Evolutionary conservation across 1,140 invertebrate species (phyloP), one percentile per base, ranked within the genome.

Genomic region (Nasonia giraulti): DNA sequence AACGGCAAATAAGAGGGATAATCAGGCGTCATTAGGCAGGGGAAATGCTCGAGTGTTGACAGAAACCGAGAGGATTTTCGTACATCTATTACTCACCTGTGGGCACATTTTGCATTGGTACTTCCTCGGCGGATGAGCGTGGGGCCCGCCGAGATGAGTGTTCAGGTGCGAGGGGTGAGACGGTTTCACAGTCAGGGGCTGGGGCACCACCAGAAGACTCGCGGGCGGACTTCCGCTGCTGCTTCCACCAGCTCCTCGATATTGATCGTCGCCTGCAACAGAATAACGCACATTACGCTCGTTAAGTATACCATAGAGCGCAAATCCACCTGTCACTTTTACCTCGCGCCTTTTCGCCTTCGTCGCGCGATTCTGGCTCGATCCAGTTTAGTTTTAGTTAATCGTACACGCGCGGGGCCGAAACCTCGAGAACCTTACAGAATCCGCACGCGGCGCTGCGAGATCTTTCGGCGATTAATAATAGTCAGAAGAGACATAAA

Each of bases 41-140:
- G 73, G 44, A 44, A 75, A 75, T 75, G 37, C 37, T 75, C 14
- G 37, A 75, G 73, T 75, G 73, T 75, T 75, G 55, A 75, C 8
- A 50, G 14, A 50, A 76, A 76, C 12, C 33, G n/a, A 83, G 62
- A 76, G 71, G 55, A 75, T 74, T 55, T 47, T 17, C 44, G 27
- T 55, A 27, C 27, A 76, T 47, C 44, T n/a, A 79, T 7, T 31
- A 93, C 96, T 95, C 93, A 99, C 98, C 97, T 99, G 97, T 87
- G 98, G 98, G 93, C 98, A 99, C 98, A 99, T 99, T 94, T 99
- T 99, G 95, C 98, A 99, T 92, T 98, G 97, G 94, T 99, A 99
- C 92, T 98, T 98, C 92, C 96, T 92, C 47, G 92, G 94, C 86
- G 93, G 94, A 89, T 92, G 92, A 82, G 92, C 92, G 80, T 92